Evolutionary conservation across 1,140 invertebrate species (phyloP).

Genomic region (Meloidogyne hapla): DNA sequence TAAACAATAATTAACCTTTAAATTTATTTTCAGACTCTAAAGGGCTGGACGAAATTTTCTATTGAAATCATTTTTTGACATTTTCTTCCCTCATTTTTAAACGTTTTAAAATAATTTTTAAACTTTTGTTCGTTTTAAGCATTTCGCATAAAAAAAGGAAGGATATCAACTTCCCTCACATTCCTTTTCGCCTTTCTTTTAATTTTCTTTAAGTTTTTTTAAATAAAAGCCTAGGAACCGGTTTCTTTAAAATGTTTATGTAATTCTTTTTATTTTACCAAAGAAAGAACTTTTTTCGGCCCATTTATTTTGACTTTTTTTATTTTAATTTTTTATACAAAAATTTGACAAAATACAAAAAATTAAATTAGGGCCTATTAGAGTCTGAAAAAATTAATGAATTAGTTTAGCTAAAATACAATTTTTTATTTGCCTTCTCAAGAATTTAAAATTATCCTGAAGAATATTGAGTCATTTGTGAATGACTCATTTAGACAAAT

Average conservation of each 20-base stretch:
- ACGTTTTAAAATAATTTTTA: background rate
- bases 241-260: background rate
- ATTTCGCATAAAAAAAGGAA: background rate
- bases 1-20: too few relatives aligned
- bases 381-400: background rate
- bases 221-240: background rate
- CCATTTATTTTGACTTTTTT: constrained; percentile 1
- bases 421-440: background rate
- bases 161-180: background rate
- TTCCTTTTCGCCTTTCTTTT: background rate
- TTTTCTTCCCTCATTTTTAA: too few relatives aligned
- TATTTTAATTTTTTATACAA: background rate
- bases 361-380: background rate
- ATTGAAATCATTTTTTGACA: background rate
- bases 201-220: background rate
- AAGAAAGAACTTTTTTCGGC: background rate
- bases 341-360: background rate
- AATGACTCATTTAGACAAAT: constrained; percentile 2
- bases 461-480: too few relatives aligned
- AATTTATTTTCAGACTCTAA: background rate
- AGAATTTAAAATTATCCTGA: background rate
- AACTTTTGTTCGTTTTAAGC: background rate
- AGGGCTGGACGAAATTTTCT: background rate
- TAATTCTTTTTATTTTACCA: background rate
- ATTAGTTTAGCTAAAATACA: background rate